Evolutionary conservation across 2,113 vertebrate species (phyloP).

Genomic region (Pseudopipra pipra): DNA sequence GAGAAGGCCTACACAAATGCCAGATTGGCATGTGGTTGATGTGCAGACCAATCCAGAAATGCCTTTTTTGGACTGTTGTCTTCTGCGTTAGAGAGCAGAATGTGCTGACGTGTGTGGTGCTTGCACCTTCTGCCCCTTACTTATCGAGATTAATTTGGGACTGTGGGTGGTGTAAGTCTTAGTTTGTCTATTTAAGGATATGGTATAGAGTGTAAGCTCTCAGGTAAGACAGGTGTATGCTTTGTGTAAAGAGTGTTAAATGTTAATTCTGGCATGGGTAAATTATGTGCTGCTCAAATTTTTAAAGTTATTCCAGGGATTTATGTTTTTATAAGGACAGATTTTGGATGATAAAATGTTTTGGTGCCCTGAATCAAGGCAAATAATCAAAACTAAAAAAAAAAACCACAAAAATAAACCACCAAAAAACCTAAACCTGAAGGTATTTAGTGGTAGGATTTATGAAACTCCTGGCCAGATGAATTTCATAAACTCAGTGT

Average conservation of each 20-base stretch:
- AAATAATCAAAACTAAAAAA: not conserved
- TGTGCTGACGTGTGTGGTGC: not conserved
- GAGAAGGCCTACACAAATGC: not conserved
- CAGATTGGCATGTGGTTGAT: not conserved
- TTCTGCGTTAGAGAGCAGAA: not conserved
- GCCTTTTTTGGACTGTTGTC: not conserved
- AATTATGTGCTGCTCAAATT: not conserved
- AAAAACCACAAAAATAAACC: not conserved
- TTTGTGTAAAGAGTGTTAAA: not conserved
- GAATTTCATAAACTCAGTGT: not conserved
- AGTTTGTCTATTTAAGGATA: not conserved
- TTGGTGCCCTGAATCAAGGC: not conserved
- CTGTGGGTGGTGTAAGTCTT: not conserved
- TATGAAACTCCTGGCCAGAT: not conserved
- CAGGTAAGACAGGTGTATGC: not conserved
- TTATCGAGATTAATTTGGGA: not conserved
- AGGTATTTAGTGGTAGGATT: not conserved
- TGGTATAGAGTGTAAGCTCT: not conserved
- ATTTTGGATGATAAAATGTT: not conserved
- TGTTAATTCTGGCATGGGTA: not conserved
- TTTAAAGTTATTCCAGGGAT: not conserved
- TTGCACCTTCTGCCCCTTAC: not conserved
- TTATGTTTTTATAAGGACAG: not conserved
- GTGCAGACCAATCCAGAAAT: not conserved
- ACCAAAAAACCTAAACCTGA: not conserved